Evolutionary conservation across 92 coral and sea anemone species (phyloP), one percentile per base, ranked within the genome.

Genomic region (Epizoanthus rinbou): DNA sequence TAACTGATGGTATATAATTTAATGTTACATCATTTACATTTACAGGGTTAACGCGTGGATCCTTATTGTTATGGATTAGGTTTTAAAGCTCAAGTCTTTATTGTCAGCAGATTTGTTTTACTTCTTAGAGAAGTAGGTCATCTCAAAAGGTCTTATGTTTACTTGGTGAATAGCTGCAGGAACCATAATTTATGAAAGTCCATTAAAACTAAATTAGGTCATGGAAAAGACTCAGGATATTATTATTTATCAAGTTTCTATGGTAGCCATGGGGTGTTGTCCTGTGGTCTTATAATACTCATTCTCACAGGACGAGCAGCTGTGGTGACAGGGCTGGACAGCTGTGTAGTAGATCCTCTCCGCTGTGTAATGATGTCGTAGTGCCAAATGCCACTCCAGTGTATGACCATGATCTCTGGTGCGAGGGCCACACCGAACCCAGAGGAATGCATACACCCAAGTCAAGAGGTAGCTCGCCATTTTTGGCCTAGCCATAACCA

Each of bases 261-360:
- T 75, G 64, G 4, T 0, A 2, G 17, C 21, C 1, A 23, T n/a
- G 15, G 22, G 28, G 31, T 18, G 56, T 18, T 67, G 25, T 8
- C 69, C 52, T 37, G 31, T 58, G 58, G 53, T 75, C 81, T 75
- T 19, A 75, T 33, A 21, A 11, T 33, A 39, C 33, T 60, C 23
- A 17, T 60, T 78, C 82, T 69, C 50, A 35, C 82, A 78, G 82
- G 82, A 78, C 54, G 43, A 37, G 8, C 14, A n/a, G 23, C 35
- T 18, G 35, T 37, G 50, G 50, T 9, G 73, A 33, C 9, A 35
- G 73, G 17, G 31, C 21, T 35, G 73, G 73, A 67, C 17, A 67
- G 9, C 21, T 15, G 35, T n/a, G 16, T 43, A 67, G 73, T 33
- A 67, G 47, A 39, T 41, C 21, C 10, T 19, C 43, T 23, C 39